These are phyloP conservation scores for Epizoanthus fatuus DNA, from an alignment of 92 coral and sea anemone genomes.

Conservation along the genomic window DNA sequence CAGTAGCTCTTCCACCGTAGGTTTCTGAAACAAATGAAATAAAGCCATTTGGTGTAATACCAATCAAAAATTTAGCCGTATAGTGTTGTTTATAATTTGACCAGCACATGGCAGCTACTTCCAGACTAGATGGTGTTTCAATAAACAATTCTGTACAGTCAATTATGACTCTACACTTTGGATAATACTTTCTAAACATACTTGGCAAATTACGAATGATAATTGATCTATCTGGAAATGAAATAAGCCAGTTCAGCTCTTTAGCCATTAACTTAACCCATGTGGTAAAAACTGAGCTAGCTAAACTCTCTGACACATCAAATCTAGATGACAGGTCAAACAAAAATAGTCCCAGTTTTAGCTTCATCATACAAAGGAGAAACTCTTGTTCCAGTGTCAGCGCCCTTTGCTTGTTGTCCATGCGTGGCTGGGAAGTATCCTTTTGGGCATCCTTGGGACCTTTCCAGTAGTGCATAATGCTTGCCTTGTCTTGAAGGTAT, in stretches of 20 bases:
- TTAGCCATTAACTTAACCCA: slow-evolving; percentile 8
- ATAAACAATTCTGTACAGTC: slow-evolving; percentile 33
- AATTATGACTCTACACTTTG: too few species aligned
- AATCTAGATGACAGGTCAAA: slow-evolving; percentile 20
- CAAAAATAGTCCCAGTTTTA: slow-evolving; percentile 24
- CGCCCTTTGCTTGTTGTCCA: slow-evolving; percentile 9
- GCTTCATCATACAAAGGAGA: slow-evolving; percentile 6
- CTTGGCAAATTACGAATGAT: background rate
- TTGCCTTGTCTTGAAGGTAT: background rate
- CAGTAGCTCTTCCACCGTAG: slow-evolving; percentile 77
- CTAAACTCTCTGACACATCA: slow-evolving; percentile 8
- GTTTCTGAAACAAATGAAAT: slow-evolving; percentile 55
- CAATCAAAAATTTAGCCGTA: slow-evolving; percentile 44
- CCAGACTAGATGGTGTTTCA: slow-evolving; percentile 37
- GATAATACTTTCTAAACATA: too few species aligned
- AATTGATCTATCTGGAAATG: slow-evolving; percentile 13
- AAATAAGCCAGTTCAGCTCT: background rate
- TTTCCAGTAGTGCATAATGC: slow-evolving; percentile 18
- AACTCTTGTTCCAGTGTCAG: slow-evolving; percentile 24
- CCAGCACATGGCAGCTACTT: slow-evolving; percentile 46
- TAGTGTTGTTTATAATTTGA: slow-evolving; percentile 35
- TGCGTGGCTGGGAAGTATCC: background rate
- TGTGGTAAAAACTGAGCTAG: slow-evolving; percentile 10
- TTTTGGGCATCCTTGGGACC: slow-evolving; percentile 15
- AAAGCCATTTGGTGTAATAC: slow-evolving; percentile 64